These are phyloP conservation scores for Tamandua tetradactyla DNA, from an alignment of 2,797 vertebrate genomes.

Conservation along the genomic window DNA sequence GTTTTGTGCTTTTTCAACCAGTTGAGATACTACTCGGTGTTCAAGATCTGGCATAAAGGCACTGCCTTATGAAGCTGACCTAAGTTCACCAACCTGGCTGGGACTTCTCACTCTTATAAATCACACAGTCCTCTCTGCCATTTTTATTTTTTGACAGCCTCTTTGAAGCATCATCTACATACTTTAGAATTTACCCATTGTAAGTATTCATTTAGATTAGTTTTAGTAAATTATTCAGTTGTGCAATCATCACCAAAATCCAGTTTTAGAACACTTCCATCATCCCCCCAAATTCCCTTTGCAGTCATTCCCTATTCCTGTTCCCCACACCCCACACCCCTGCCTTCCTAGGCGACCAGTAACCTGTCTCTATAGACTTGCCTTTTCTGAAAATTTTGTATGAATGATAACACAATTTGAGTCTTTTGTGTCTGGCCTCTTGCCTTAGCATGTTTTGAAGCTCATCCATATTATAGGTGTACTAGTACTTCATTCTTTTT, in stretches of 20 bases:
- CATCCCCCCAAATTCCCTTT: not conserved
- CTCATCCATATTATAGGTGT: not conserved
- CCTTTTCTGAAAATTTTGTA: not conserved
- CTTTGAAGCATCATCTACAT: not conserved
- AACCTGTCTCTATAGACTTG: not conserved
- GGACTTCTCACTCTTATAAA: not conserved
- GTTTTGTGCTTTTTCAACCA: not conserved
- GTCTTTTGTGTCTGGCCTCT: constrained; percentile 13
- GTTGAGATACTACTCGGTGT: not conserved
- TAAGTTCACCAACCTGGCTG: not conserved
- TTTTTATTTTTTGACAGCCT: not conserved
- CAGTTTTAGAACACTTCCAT: not conserved
- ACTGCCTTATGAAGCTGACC: not conserved
- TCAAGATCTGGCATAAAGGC: not conserved
- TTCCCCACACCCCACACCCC: no score
- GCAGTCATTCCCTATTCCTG: not conserved
- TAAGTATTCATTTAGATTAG: not conserved
- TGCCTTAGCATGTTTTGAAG: not conserved
- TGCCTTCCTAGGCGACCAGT: fast-evolving
- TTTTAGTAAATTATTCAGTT: not conserved
- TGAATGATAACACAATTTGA: not conserved
- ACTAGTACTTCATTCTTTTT: not conserved
- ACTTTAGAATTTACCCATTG: not conserved
- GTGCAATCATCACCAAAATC: not conserved
- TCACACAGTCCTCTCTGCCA: not conserved